These are phyloP conservation scores for Salticus scenicus DNA, from an alignment of 2,888 invertebrate species.

Conservation along the genomic window DNA sequence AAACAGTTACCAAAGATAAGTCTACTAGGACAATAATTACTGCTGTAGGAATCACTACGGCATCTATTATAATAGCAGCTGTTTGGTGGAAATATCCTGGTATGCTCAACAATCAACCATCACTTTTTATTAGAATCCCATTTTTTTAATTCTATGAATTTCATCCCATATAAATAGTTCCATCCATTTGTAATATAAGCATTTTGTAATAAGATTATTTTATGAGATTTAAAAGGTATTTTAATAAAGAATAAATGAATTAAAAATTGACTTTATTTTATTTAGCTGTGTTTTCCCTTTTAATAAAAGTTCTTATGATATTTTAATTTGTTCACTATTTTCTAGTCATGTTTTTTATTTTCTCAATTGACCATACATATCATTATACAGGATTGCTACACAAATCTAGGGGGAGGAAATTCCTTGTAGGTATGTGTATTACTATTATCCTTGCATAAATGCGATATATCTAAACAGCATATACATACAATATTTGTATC, in stretches of 20 bases:
- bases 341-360: too few species aligned
- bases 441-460: too few species aligned
- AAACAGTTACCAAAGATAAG: constrained; percentile 27
- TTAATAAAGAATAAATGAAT: background rate
- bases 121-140: constrained; percentile 31
- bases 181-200: constrained; percentile 4
- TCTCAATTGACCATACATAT: too few species aligned
- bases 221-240: background rate
- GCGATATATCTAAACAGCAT: too few species aligned
- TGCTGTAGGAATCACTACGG: constrained; percentile 19
- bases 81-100: constrained; percentile 43
- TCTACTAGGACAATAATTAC: background rate
- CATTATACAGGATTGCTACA: too few species aligned
- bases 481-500: too few species aligned
- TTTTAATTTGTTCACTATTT: too few species aligned
- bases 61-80: constrained; percentile 23
- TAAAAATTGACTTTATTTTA: too few species aligned
- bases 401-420: too few species aligned
- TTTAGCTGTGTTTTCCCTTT: too few species aligned
- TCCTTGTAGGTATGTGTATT: too few species aligned
- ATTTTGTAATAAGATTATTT: background rate
- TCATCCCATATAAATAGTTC: background rate
- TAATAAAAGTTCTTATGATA: too few species aligned
- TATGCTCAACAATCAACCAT: constrained; percentile 10
- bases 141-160: background rate